Percentiles rank a stretch among this genome's conserved stretches.
Evolutionary conservation across 2,113 vertebrate species (phyloP).

Genomic region (Furnarius figulus): DNA sequence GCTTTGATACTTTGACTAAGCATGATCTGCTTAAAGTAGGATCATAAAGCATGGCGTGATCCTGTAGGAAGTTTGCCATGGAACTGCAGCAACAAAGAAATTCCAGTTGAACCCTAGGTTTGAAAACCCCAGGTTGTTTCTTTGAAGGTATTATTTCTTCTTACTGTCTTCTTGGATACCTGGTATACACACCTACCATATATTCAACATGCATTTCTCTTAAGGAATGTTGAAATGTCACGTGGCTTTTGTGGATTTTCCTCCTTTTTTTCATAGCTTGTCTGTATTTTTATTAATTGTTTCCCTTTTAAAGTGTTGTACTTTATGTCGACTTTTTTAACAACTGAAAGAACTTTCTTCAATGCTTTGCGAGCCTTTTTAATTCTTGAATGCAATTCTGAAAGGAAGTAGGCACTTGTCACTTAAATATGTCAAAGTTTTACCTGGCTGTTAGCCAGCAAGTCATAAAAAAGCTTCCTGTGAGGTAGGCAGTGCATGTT

Average conservation of each 20-base stretch:
- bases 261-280: neutral
- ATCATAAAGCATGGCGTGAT: neutral
- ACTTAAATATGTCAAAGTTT: constrained; percentile 8
- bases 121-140: neutral
- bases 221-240: neutral
- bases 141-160: neutral
- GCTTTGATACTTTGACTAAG: neutral
- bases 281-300: neutral
- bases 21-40: neutral
- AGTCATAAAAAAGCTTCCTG: constrained; percentile 12
- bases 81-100: neutral
- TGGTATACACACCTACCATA: neutral
- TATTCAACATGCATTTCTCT: neutral
- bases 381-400: neutral
- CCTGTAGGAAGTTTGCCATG: neutral
- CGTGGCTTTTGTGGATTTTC: neutral
- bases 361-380: neutral
- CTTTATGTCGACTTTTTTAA: neutral
- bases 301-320: neutral
- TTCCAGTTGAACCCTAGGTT: neutral
- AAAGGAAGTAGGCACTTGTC: neutral
- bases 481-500: constrained; percentile 10
- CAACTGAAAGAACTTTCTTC: neutral
- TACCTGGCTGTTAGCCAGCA: neutral
- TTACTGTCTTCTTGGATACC: neutral